phyloP scores from a whole-genome alignment of 92 coral and sea anemone genomes.

The Micromussa lordhowensis region DNA sequence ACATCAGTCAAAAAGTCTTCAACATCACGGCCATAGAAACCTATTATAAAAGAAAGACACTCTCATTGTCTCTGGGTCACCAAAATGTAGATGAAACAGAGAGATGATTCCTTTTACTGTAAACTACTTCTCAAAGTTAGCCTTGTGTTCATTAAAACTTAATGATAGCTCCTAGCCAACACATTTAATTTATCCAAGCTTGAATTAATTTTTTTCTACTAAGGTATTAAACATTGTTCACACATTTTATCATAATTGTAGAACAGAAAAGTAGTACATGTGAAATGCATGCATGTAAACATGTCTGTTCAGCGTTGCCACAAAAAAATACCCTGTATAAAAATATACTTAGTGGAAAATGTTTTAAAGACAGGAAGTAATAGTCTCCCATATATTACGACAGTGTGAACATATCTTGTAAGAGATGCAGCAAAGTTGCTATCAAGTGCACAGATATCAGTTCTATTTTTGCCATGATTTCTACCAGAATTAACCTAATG shows the following conservation, averaged over 20 bases:
- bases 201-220: background rate
- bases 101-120: background rate
- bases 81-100: background rate
- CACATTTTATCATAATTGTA: background rate
- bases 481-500: constrained; percentile 14
- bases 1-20: background rate
- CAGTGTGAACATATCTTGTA: background rate
- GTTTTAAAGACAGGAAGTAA: background rate
- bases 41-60: background rate
- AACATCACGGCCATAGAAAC: background rate
- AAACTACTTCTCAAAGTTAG: background rate
- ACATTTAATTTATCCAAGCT: background rate
- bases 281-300: background rate
- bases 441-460: background rate
- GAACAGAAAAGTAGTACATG: background rate
- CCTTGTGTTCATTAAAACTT: constrained; percentile 12
- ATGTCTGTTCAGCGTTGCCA: background rate
- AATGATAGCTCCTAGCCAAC: background rate
- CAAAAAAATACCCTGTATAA: background rate
- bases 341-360: background rate
- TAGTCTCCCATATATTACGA: background rate
- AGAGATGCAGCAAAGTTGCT: background rate
- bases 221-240: background rate
- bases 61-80: background rate
- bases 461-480: constrained; percentile 8